These are phyloP conservation scores for Trichopria drosophilae DNA, from an alignment of 2,888 invertebrate genomes.

Conservation along the genomic window DNA sequence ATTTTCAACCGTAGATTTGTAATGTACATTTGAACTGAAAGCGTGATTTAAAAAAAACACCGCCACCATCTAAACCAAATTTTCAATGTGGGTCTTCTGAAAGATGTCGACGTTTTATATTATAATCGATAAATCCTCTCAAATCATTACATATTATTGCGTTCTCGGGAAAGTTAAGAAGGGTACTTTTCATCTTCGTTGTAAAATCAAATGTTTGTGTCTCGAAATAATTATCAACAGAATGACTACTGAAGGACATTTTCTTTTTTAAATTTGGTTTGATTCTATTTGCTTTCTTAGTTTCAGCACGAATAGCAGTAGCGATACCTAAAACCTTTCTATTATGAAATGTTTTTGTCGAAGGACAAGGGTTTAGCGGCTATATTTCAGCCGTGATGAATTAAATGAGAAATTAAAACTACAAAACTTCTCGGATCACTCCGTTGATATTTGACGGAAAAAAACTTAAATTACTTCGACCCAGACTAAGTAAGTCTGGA, in stretches of 20 bases:
- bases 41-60: conserved; percentile 7
- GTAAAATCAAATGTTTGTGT: no score
- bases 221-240: no score
- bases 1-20: background rate
- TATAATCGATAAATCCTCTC: conserved; percentile 4
- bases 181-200: no score
- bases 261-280: conserved; percentile 7
- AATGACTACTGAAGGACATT: background rate
- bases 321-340: conserved; percentile 6
- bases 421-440: no score
- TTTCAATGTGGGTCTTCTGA: conserved; percentile 4
- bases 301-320: no score
- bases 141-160: conserved; percentile 8
- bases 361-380: no score
- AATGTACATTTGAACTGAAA: conserved; percentile 5
- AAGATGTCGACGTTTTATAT: background rate
- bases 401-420: no score
- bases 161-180: conserved; percentile 4
- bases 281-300: conserved; percentile 1
- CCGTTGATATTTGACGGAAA: no score
- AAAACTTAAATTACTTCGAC: no score
- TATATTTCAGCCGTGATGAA: no score
- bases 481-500: no score
- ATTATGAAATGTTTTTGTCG: no score
- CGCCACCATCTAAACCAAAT: conserved; percentile 5